phyloP scores from a whole-genome alignment of 2,888 invertebrate species.

The Horisme vitalbata region DNA sequence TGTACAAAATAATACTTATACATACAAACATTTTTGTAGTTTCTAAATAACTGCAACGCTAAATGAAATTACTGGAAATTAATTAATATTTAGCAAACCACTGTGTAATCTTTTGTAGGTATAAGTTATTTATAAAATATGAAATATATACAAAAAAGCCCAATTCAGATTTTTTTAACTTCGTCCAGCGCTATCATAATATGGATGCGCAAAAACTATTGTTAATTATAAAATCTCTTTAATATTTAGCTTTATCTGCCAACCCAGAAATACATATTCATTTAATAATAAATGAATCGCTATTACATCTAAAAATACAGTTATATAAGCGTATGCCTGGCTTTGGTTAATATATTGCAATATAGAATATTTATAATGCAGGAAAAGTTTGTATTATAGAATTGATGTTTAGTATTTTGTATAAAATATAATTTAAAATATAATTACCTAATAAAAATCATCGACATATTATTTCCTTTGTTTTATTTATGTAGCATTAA shows the following conservation, averaged over 20 bases:
- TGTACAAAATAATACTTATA: too few relatives aligned
- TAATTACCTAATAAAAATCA: conserved; percentile 20
- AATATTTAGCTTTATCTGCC: too few relatives aligned
- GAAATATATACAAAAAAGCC: conserved; percentile 26
- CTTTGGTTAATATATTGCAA: conserved; percentile 7
- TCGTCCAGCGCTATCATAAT: conserved; percentile 19
- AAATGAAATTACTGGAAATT: too few relatives aligned
- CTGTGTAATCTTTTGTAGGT: not conserved
- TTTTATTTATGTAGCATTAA: not conserved
- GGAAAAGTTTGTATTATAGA: conserved; percentile 20
- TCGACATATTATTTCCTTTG: conserved; percentile 11
- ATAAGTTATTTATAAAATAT: conserved; percentile 10
- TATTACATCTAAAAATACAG: not conserved
- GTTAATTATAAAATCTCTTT: not conserved
- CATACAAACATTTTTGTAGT: too few relatives aligned
- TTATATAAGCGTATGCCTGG: conserved; percentile 9
- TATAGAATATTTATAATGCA: conserved; percentile 7
- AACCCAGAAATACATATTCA: too few relatives aligned
- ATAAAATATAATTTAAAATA: conserved; percentile 19
- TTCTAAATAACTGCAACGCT: too few relatives aligned
- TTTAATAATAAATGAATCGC: not conserved
- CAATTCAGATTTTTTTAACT: conserved; percentile 30
- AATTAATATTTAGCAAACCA: too few relatives aligned
- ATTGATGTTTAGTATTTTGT: conserved; percentile 23
- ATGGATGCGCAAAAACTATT: conserved; percentile 6